Evolutionary conservation across 2,797 vertebrate genomes (phyloP), one percentile per base, ranked within the genome.

Genomic region (Naso thynnoides): DNA sequence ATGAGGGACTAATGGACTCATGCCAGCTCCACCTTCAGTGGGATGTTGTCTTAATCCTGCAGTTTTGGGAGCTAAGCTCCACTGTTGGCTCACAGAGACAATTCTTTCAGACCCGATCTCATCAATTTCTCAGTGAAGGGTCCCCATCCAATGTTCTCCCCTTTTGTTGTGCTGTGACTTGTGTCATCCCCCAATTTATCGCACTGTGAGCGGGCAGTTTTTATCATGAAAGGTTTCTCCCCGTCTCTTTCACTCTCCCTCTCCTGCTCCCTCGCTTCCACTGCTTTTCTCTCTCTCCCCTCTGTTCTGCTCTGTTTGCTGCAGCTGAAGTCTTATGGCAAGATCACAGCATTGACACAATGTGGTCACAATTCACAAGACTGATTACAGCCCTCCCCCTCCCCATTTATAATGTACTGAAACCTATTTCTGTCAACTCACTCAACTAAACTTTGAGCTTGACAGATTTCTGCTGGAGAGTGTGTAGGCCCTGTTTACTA

Each of bases 111-210:
- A 73, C 86, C 84, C 73, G 86, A 93, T 92, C 92, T 88, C 87
- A 94, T 93, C 90, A 90, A 80, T 87, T 91, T 86, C 86, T 92
- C 85, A 88, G 69, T 90, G 90, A 92, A 91, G 89, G 89, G 91
- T 90, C 91, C 90, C 87, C 83, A 84, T 93, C 90, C 91, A 93
- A 92, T 93, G 93, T 94, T 92, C 93, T 90, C 78, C 84, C 84
- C 91, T 89, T 93, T 94, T 94, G 93, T 94, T 92, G 91, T 88
- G 90, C 91, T 83, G 77, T 90, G 91, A 92, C 90, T 93, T 93
- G 92, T 94, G 90, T 93, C 92, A 94, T 92, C 91, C 92, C 81
- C 89, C 93, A 94, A 94, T 94, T 94, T 94, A 94, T 93, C 84
- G 81, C 90, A 83, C 84, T 85, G 90, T 90, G 91, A 93, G 89